Base-by-base conservation (phyloP, 1,140 invertebrate species). In the Cotesia chilonis region DNA sequence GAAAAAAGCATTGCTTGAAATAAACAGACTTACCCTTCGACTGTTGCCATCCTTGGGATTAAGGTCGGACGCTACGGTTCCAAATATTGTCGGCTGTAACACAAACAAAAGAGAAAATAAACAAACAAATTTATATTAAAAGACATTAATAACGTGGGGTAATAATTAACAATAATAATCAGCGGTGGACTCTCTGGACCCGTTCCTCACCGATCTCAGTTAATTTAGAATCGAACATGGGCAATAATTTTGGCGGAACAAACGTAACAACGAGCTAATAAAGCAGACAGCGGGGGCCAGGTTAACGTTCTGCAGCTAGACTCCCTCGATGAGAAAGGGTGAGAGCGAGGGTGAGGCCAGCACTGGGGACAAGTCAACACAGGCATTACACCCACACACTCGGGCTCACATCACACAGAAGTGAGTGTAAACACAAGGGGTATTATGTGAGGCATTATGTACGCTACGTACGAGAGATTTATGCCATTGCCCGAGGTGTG, bases 41-140 rank as follows among this genome's bases (percentile, higher is more conserved):
- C 88, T 88, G 79, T 88, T 86, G 66, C 87, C 87, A 77, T 90
- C 88, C 77, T 89, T 89, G 0, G 90, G 89, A 65, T 87, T 88
- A 41, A 88, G 86, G 71, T 90, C 89, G 17, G 89, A 89, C 36
- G 90, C 89, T 55, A 90, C 90, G 3, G 90, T 91, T 36, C 90
- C 90, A 77, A 91, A 91, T 70, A 91, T 91, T 36, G 90, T 90
- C 7, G 90, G 90, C 90, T 91, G 85, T 73, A 90, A 90, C 75
- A 82, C 66, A 83, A 83, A 82, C 36, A 72, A 37, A 65, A 68
- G n/a, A 14, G 3, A 61, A 51, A 54, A 61, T 65, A n/a, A 68
- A 60, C 54, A n/a, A 66, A 59, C 38, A n/a, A 55, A 55, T 55
- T 14, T 14, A 55, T 55, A 14, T 14, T 55, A 59, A 59, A 20